Base-by-base conservation (phyloP, 2,797 vertebrate genomes). In the Neosalanx taihuensis region DNA sequence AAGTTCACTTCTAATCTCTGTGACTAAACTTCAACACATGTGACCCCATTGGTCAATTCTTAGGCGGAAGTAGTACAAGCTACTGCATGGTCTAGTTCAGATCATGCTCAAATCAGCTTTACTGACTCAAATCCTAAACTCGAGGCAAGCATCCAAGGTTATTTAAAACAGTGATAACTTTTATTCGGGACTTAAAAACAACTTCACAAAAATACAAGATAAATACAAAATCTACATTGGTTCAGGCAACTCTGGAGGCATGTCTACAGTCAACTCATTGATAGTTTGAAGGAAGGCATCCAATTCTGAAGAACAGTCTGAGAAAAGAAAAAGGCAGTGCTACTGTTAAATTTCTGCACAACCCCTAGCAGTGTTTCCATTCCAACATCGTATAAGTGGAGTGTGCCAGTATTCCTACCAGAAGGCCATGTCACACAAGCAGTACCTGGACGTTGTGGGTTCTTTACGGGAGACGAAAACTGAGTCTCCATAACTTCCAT, bases 1-100 rank as follows among this genome's bases (percentile, higher is more conserved):
- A 90, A 91, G 91, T 91, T 90, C 86, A 80, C 81, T 67, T 86
- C 61, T 82, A 46, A 77, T 85, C 76, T 81, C 74, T 12, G 49
- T 70, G 33, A 56, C 37, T 30, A 72, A 64, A 75, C 58, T 69
- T 64, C 60, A 5, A 76, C 72, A 74, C 88, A 89, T 79, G 85
- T 90, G 89, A 89, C 82, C 72, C 74, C 73, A 70, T 78, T 64
- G 72, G 76, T 74, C 76, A 37, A 60, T 31, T 6, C 35, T 23
- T 33, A 56, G 15, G 18, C 51, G 15, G 15, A 56, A 64, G 12
- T 64, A 37, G 9, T 57, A 1, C 56, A 57, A 57, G 57, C 57
- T 59, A 10, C 13, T 29, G 57, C 23, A 59, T 26, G 23, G 26
- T 29, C 57, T 59, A 10, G 23, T 46, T 46, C 9, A 46, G 41